phyloP scores from a whole-genome alignment of 2,113 vertebrate species.

The Bagarius yarrelli region DNA sequence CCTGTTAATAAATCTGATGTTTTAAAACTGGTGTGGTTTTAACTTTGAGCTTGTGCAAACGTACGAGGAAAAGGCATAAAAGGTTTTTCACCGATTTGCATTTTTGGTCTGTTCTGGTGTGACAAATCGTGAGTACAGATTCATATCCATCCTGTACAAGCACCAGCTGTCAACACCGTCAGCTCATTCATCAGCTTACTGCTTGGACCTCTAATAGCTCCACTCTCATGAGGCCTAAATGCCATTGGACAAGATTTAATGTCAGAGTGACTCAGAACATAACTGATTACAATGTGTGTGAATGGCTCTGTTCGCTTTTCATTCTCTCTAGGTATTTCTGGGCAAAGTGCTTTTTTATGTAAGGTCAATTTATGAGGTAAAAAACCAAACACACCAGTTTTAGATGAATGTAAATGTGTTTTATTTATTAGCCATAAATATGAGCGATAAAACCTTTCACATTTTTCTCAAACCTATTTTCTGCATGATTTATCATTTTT shows the following conservation, averaged over 20 bases:
- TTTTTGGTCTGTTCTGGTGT: neutral
- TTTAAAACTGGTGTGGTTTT: too few relatives aligned
- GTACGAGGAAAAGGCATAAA: too few relatives aligned
- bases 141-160: constrained; percentile 13
- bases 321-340: constrained; percentile 23
- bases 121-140: neutral
- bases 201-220: constrained; percentile 22
- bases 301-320: neutral
- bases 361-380: constrained; percentile 7
- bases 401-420: neutral
- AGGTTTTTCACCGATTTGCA: constrained; percentile 11
- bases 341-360: constrained; percentile 2
- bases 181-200: constrained; percentile 6
- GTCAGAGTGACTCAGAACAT: constrained; percentile 15
- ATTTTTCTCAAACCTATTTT: neutral
- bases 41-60: too few relatives aligned
- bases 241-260: constrained; percentile 32
- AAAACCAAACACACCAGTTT: neutral
- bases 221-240: constrained; percentile 13
- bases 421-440: neutral
- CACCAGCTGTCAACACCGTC: constrained; percentile 1
- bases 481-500: neutral
- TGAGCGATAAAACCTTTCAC: neutral
- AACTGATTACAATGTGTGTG: constrained; percentile 25
- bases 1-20: too few relatives aligned